phyloP scores from a whole-genome alignment of 2,113 vertebrate genomes.

The Ifrita kowaldi region DNA sequence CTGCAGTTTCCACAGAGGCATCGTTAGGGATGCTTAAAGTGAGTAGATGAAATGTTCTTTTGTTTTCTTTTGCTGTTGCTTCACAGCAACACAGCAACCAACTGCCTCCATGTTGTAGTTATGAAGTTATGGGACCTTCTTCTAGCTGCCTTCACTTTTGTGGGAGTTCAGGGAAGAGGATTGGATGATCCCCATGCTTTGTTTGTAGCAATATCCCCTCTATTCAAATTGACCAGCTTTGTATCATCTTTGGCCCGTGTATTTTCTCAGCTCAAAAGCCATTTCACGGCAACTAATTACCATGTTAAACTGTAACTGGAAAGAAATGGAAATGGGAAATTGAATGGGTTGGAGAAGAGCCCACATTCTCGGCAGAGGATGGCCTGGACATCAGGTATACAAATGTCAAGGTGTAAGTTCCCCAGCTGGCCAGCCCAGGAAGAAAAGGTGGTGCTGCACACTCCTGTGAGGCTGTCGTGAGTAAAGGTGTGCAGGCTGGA shows the following conservation, averaged over 20 bases:
- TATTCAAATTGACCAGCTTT: not conserved
- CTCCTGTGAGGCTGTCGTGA: not conserved
- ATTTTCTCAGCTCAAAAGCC: not conserved
- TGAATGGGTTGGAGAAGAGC: not conserved
- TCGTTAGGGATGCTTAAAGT: not conserved
- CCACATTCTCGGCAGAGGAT: not conserved
- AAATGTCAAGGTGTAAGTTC: not conserved
- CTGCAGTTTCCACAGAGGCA: not conserved
- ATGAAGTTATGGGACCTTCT: not conserved
- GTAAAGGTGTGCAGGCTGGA: not conserved
- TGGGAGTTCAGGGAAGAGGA: not conserved
- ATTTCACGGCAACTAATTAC: not conserved
- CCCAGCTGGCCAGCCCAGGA: not conserved
- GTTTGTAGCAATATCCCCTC: not conserved
- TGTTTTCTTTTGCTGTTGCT: not conserved
- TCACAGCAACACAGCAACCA: not conserved
- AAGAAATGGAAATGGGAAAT: not conserved
- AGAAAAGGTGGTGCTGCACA: not conserved
- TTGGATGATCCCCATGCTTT: not conserved
- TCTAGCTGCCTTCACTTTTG: rapidly evolving
- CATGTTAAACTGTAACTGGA: not conserved
- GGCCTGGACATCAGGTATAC: not conserved
- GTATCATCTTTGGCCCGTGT: not conserved
- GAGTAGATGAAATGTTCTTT: not conserved
- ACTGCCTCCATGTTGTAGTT: not conserved